These are phyloP conservation scores for Musca domestica DNA, from an alignment of 1,140 invertebrate species.

Conservation along the genomic window DNA sequence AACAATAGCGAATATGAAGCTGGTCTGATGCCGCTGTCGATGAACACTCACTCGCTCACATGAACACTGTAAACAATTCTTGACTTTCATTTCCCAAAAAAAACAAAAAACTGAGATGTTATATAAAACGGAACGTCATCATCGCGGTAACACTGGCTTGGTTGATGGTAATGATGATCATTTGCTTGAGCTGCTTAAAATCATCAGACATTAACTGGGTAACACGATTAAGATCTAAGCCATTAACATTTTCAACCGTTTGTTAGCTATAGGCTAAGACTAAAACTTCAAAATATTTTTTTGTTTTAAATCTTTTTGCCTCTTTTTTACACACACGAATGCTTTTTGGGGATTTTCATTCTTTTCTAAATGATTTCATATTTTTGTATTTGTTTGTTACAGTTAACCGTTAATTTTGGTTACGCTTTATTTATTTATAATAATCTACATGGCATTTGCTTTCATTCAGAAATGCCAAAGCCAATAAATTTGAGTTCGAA, in stretches of 20 bases:
- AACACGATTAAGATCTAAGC: too few species aligned
- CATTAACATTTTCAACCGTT: too few species aligned
- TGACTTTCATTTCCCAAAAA: slow-evolving; percentile 12
- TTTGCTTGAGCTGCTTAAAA: neutral
- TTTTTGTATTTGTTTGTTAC: neutral
- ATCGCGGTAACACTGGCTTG: neutral
- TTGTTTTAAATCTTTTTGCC: too few species aligned
- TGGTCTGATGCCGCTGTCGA: too few species aligned
- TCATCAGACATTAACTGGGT: too few species aligned
- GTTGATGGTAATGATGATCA: neutral
- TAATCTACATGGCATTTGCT: too few species aligned
- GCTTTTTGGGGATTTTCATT: neutral
- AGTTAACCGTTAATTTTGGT: neutral
- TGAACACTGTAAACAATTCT: neutral
- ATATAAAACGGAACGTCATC: neutral
- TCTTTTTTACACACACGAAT: too few species aligned
- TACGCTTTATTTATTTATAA: neutral
- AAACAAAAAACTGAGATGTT: neutral
- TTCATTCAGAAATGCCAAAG: too few species aligned
- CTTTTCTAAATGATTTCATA: neutral
- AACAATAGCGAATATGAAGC: neutral
- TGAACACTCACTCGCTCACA: neutral
- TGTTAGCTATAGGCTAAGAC: too few species aligned
- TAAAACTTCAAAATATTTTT: too few species aligned
- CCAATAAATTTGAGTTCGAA: too few species aligned